Percentiles rank a stretch among this genome's conserved stretches.
phyloP scores from a whole-genome alignment of 2,113 vertebrate genomes.

The Mesoclemmys tuberculata region DNA sequence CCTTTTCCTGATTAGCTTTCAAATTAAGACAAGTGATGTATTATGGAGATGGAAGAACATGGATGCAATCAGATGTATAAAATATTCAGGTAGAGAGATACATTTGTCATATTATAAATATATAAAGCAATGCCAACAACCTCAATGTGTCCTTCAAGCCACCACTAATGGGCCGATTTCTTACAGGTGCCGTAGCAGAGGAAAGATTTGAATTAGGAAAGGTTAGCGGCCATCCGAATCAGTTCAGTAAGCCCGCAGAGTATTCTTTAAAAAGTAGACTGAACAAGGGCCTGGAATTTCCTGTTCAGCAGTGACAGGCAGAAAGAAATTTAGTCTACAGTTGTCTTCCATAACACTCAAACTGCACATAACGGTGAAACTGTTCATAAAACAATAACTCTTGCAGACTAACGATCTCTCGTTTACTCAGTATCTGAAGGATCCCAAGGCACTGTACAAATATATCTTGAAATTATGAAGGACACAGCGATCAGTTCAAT shows the following conservation, averaged over 20 bases:
- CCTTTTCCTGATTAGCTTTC: conserved; percentile 32
- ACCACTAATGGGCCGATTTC: conserved; percentile 35
- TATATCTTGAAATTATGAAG: not conserved
- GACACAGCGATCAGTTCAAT: not conserved
- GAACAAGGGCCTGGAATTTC: conserved; percentile 25
- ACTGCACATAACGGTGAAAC: not conserved
- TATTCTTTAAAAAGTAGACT: not conserved
- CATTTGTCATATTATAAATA: conserved; percentile 48
- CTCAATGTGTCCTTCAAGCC: conserved; percentile 38
- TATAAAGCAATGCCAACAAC: conserved; percentile 47
- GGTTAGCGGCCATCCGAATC: not conserved
- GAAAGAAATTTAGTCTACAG: conserved; percentile 34
- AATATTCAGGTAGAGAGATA: conserved; percentile 27
- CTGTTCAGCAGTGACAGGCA: conserved; percentile 35
- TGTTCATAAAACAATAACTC: not conserved
- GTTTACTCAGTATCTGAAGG: not conserved
- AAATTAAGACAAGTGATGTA: conserved; percentile 4
- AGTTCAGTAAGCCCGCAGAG: conserved; percentile 12
- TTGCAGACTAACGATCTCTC: not conserved
- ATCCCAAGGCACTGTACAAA: not conserved
- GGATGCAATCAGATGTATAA: conserved; percentile 37
- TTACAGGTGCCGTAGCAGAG: conserved; percentile 24
- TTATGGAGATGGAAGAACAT: conserved; percentile 34
- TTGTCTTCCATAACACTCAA: conserved; percentile 12
- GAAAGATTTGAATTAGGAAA: conserved; percentile 16